Evolutionary conservation across 2,888 invertebrate genomes (phyloP).

Genomic region (Euplexia lucipara): DNA sequence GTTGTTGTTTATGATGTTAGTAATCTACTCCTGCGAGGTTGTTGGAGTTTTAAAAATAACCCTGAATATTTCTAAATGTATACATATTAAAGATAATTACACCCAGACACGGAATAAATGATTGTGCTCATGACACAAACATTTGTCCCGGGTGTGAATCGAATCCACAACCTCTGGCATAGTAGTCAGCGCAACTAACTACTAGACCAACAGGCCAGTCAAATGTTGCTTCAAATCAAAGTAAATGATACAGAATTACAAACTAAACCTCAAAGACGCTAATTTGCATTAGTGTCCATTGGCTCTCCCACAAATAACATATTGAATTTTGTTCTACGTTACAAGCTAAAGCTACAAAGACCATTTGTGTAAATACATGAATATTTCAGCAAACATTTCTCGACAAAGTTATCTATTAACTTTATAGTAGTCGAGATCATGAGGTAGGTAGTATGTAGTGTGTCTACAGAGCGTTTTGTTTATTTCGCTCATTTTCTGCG

Average conservation of each 20-base stretch:
- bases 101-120: no score
- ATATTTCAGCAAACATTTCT: slow-evolving; percentile 47
- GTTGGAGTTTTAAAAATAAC: no score
- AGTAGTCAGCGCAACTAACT: no score
- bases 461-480: slow-evolving; percentile 58
- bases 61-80: no score
- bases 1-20: no score
- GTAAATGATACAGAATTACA: neutral
- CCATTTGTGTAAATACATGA: slow-evolving; percentile 29
- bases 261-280: neutral
- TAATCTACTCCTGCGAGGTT: no score
- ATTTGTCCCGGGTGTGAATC: no score
- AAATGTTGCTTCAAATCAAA: neutral
- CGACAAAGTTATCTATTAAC: slow-evolving; percentile 43
- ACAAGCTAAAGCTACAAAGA: slow-evolving; percentile 4
- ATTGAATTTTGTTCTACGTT: neutral
- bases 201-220: no score
- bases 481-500: slow-evolving; percentile 62
- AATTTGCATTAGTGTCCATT: neutral
- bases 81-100: no score
- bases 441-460: slow-evolving; percentile 34
- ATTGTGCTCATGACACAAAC: no score
- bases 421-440: slow-evolving; percentile 43
- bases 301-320: no score
- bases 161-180: no score